phyloP scores from a whole-genome alignment of 2,888 invertebrate species.

The Plutella xylostella region DNA sequence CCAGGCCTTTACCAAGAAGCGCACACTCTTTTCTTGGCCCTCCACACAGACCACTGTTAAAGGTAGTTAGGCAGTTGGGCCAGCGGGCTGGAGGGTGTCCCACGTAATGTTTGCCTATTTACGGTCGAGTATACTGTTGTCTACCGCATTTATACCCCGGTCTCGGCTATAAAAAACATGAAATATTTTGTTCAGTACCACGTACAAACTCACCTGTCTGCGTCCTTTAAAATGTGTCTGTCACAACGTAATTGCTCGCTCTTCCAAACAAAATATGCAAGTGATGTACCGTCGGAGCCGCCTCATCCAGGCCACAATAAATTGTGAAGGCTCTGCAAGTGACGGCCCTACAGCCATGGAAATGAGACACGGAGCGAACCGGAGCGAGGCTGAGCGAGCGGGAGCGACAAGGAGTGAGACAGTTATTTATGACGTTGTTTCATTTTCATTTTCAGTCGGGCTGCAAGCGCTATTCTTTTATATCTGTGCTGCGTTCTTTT shows the following conservation, averaged over 20 bases:
- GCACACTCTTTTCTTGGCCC: too few relatives aligned
- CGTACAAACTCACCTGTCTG: too few relatives aligned
- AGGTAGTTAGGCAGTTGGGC: too few relatives aligned
- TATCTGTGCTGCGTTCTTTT: conserved; percentile 3
- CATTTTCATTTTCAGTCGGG: conserved; percentile 12
- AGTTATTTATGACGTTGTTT: conserved; percentile 14
- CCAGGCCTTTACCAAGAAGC: too few relatives aligned
- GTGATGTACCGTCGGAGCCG: not conserved
- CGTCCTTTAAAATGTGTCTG: too few relatives aligned
- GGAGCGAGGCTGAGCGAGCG: conserved; percentile 2
- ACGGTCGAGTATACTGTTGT: too few relatives aligned
- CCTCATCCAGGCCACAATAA: conserved; percentile 1
- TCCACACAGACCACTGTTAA: too few relatives aligned
- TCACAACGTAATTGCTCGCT: not conserved
- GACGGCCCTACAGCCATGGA: conserved; percentile 6
- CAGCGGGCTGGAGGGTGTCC: too few relatives aligned
- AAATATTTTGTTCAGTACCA: too few relatives aligned
- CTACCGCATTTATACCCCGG: too few relatives aligned
- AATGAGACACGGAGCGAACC: conserved; percentile 5
- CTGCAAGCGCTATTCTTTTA: conserved; percentile 8
- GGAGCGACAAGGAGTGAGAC: conserved; percentile 2
- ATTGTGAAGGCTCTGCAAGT: conserved; percentile 1
- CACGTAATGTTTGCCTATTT: too few relatives aligned
- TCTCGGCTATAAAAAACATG: too few relatives aligned
- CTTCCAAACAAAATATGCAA: not conserved